Evolutionary conservation across 2,888 invertebrate species (phyloP), one percentile per base, ranked within the genome.

Genomic region (Ashinkailepas kermadecensis): DNA sequence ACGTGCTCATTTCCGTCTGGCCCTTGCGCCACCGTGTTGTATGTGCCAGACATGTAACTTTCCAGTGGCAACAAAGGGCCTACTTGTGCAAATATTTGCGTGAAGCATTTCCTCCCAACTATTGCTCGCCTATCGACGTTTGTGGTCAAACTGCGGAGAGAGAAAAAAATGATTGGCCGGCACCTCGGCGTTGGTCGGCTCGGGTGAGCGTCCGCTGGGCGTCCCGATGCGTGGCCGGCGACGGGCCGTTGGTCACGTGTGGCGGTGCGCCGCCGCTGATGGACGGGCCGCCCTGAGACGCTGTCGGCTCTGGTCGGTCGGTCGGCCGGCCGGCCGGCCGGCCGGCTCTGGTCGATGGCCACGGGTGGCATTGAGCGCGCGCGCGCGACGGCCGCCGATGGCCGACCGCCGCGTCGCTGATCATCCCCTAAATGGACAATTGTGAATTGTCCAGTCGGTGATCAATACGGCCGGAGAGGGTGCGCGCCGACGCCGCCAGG

Each of bases 371-470:
- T 67, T 67, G 65, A 67, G 70, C 70, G 70, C 70, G n/a, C n/a
- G n/a, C n/a, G 39, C 70, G 62, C 18, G 8, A 18, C 18, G 8
- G 62, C 62, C 18, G 62, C 62, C 21, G 62, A 64, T 21, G 13
- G 8, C 18, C 62, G n/a, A 13, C 23, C 39, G 70, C 15, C 70
- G 70, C 39, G 39, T 39, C 15, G 70, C 70, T 39, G 70, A 70
- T 70, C 39, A 70, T 70, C 70, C 70, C 70, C 39, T 70, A 39
- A 39, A 70, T 70, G 70, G 39, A 70, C 70, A 70, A 70, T 25
- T 70, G 70, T 70, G 70, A 70, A 70, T 70, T 70, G 70, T 70
- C 70, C 70, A 39, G 70, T 64, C 21, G 64, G 64, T 70, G 70
- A 70, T 70, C 70, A 70, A 70, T 70, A 70, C 70, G 25, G 11